Evolutionary conservation across 2,113 vertebrate species (phyloP).

Genomic region (Ancistrus triradiatus): DNA sequence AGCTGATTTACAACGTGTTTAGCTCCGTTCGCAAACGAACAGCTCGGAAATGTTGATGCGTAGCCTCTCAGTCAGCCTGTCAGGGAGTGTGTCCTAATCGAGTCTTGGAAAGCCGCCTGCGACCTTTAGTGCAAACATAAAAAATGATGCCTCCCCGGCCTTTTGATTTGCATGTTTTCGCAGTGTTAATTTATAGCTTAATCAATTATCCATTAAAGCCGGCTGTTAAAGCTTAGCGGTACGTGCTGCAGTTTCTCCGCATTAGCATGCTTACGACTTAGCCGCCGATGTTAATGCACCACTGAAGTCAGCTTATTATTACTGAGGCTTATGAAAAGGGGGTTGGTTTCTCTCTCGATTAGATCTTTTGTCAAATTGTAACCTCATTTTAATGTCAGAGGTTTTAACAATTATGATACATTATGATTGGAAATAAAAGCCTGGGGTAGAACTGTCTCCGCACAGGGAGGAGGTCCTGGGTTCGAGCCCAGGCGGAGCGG

Average conservation of each 20-base stretch:
- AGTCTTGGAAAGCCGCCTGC: neutral
- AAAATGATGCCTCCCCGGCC: slow-evolving; percentile 48
- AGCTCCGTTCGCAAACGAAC: slow-evolving; percentile 14
- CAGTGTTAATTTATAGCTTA: slow-evolving; percentile 61
- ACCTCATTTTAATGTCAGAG: too few relatives aligned
- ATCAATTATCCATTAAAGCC: slow-evolving; percentile 69
- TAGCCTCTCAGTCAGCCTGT: slow-evolving; percentile 11
- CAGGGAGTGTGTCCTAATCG: slow-evolving; percentile 14
- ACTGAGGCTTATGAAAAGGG: too few relatives aligned
- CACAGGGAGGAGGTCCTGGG: too few relatives aligned
- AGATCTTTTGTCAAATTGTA: too few relatives aligned
- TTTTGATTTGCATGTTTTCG: slow-evolving; percentile 65
- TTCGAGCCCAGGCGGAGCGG: too few relatives aligned
- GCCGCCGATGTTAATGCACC: slow-evolving; percentile 53
- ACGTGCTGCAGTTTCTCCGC: slow-evolving; percentile 57
- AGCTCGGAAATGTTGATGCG: slow-evolving; percentile 14
- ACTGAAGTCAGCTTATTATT: too few relatives aligned
- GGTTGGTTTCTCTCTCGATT: too few relatives aligned
- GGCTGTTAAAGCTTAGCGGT: slow-evolving; percentile 51
- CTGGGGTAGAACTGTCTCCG: too few relatives aligned
- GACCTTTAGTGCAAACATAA: slow-evolving; percentile 28
- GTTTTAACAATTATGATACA: too few relatives aligned
- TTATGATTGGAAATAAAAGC: too few relatives aligned
- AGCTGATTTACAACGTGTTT: slow-evolving; percentile 18
- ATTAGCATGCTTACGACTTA: slow-evolving; percentile 54